A percentile compares a stretch with the other conserved stretches of the same genome.
Evolutionary conservation across 2,797 vertebrate genomes (phyloP).

Genomic region (Myotis vivesi): DNA sequence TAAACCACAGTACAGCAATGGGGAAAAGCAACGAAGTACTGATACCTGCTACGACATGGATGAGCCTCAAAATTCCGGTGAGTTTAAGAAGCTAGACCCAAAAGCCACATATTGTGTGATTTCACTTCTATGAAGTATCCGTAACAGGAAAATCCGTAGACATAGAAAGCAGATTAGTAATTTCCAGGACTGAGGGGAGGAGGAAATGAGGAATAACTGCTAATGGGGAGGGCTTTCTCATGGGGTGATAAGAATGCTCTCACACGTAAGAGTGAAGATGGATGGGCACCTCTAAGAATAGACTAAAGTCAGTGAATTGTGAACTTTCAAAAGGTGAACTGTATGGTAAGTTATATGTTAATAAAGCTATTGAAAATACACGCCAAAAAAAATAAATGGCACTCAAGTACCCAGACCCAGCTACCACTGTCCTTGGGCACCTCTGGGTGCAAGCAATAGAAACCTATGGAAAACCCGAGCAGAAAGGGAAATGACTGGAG

Average conservation of each 20-base stretch:
- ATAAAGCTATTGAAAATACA: neutral
- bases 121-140: neutral
- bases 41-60: neutral
- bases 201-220: too few species aligned
- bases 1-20: neutral
- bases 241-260: neutral
- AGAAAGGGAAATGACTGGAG: neutral
- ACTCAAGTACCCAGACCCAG: neutral
- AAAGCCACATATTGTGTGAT: neutral
- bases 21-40: neutral
- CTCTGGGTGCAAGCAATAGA: neutral
- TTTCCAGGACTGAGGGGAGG: neutral
- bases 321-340: neutral
- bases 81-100: neutral
- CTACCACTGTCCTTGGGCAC: neutral
- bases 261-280: neutral
- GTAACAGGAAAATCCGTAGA: neutral
- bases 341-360: neutral
- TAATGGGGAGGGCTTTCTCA: neutral
- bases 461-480: neutral
- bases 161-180: neutral
- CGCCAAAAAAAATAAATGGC: neutral
- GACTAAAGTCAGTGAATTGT: neutral
- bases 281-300: neutral
- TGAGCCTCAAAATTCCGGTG: neutral